Evolutionary conservation across 2,797 vertebrate species (phyloP).

Genomic region (Megalops cyprinoides): DNA sequence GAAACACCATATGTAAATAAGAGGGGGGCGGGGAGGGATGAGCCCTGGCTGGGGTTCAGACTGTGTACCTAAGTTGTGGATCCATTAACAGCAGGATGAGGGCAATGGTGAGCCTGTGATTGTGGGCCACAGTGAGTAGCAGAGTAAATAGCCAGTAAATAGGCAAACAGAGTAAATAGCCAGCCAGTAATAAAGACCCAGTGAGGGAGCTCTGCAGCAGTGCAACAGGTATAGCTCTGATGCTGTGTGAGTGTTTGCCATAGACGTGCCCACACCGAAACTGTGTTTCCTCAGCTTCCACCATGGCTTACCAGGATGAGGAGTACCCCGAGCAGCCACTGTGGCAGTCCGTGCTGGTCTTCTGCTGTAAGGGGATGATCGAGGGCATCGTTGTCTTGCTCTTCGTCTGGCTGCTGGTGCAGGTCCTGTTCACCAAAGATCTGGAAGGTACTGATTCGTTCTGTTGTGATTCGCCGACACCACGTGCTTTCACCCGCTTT

Average conservation of each 20-base stretch:
- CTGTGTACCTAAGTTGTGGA: not conserved
- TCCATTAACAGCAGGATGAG: not conserved
- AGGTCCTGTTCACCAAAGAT: conserved; percentile 52
- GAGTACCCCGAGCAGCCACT: conserved; percentile 22
- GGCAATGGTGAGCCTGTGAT: not conserved
- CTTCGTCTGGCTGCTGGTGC: conserved; percentile 53
- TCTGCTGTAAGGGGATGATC: conserved; percentile 54
- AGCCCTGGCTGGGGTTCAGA: not conserved
- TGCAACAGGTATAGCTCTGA: not conserved
- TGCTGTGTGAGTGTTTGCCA: not conserved
- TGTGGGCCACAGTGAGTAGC: not conserved
- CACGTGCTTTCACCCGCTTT: not conserved
- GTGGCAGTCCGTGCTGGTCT: conserved; percentile 45
- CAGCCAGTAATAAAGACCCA: not conserved
- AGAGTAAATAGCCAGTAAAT: too few relatives aligned
- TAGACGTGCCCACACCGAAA: not conserved
- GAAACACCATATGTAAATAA: not conserved
- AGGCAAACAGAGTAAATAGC: too few relatives aligned
- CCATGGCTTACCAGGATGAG: conserved; percentile 26
- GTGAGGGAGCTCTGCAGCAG: not conserved
- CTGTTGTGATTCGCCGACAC: not conserved
- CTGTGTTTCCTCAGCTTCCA: not conserved
- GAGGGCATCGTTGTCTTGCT: conserved; percentile 51
- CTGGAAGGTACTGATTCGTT: conserved; percentile 40
- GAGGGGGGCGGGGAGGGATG: not conserved